phyloP scores from a whole-genome alignment of 1,140 invertebrate genomes.

The Tachypleus tridentatus region DNA sequence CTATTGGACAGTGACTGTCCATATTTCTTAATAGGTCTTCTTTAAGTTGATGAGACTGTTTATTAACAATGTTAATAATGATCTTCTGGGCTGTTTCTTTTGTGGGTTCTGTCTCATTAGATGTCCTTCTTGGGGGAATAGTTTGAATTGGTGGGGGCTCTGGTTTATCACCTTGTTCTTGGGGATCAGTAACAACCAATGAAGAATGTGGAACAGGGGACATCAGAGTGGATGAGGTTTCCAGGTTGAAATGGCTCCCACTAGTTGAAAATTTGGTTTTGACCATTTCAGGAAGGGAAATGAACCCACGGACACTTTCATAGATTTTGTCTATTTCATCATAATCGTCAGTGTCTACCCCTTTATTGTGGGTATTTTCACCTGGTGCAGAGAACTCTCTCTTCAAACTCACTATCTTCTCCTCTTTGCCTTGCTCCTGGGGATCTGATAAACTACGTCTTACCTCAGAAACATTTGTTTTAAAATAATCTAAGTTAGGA shows the following conservation, averaged over 20 bases:
- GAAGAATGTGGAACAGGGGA: not conserved
- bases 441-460: conserved; percentile 21
- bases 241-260: conserved; percentile 3
- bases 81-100: conserved; percentile 10
- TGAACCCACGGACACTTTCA: conserved; percentile 83
- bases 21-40: conserved; percentile 6
- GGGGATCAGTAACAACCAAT: not conserved
- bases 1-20: conserved; percentile 3
- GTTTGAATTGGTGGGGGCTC: conserved; percentile 81
- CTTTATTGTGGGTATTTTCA: not conserved
- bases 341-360: conserved; percentile 52
- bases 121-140: conserved; percentile 43
- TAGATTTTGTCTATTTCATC: conserved; percentile 95
- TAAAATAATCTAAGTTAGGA: conserved; percentile 7
- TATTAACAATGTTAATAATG: conserved; percentile 15
- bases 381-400: conserved; percentile 11
- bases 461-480: conserved; percentile 11
- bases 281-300: conserved; percentile 50
- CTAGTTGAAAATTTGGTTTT: conserved; percentile 17
- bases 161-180: conserved; percentile 42
- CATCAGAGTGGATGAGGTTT: conserved; percentile 8
- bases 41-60: conserved; percentile 8
- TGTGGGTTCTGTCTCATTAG: conserved; percentile 2
- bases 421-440: conserved; percentile 6
- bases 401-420: conserved; percentile 5